Base-by-base conservation (phyloP, 2,888 invertebrate species). In the Archaeoteleia sp. region DNA sequence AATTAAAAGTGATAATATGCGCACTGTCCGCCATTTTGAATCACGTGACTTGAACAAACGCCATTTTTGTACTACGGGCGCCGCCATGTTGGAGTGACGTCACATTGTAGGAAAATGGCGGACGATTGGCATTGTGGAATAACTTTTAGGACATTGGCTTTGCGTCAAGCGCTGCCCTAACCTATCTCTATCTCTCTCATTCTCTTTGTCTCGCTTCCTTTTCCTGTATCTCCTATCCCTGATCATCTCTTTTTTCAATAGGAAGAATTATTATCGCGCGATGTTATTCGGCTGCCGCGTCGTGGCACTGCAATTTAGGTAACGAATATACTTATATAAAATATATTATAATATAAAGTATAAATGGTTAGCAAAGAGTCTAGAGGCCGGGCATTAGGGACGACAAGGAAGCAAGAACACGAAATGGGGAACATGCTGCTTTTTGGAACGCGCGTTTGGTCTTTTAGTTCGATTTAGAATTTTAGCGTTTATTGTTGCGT, bases 381-480 rank as follows among this genome's bases (percentile, higher is more conserved):
- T 77, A 74, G 74, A 75, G 76, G 74, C 76, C 77, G 77, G 78
- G 74, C 74, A 76, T 74, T 76, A 73, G 65, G 67, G 61, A 72
- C 70, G 70, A 62, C 61, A 65, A 55, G 35, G 35, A 58, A 53
- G 30, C 25, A 55, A 35, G n/a, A 53, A 37, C 14, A 60, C 54
- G 43, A 51, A 71, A 40, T 9, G 37, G 25, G 15, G 25, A 35
- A 39, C 15, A 17, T 17, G 35, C 35, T 35, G 35, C 13, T 35
- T 35, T 35, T 14, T 10, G 10, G n/a, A n/a, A n/a, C n/a, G n/a
- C 3, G 12, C 34, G 12, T 34, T 34, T n/a, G n/a, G n/a, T n/a
- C n/a, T n/a, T n/a, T n/a, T n/a, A n/a, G n/a, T n/a, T n/a, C n/a
- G n/a, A n/a, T n/a, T n/a, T n/a, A n/a, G n/a, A n/a, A 30, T 30